phyloP scores from a whole-genome alignment of 2,113 vertebrate species.

The Plecotus auritus region DNA sequence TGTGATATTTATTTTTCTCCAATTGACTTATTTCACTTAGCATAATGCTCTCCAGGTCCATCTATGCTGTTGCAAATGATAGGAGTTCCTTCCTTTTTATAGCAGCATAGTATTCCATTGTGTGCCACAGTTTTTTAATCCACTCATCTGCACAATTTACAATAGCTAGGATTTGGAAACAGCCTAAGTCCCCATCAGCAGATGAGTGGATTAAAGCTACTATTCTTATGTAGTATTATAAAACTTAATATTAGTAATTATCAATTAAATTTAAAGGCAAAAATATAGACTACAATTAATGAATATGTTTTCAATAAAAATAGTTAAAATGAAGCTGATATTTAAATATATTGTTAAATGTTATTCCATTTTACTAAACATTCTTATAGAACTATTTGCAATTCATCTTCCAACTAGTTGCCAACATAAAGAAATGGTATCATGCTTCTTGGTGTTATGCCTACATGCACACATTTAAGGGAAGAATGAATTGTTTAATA shows the following conservation, averaged over 20 bases:
- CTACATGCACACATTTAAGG: not conserved
- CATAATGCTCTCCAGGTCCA: too few species aligned
- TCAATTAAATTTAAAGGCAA: conserved; percentile 8
- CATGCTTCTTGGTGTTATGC: not conserved
- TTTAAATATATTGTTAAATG: conserved; percentile 1
- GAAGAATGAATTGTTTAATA: conserved; percentile 7
- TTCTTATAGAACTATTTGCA: not conserved
- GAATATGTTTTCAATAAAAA: not conserved
- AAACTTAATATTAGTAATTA: not conserved
- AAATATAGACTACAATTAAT: not conserved
- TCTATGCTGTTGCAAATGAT: too few species aligned
- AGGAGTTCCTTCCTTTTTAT: too few species aligned
- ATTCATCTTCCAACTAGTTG: not conserved
- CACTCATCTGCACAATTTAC: too few species aligned
- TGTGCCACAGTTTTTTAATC: too few species aligned
- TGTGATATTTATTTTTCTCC: too few species aligned
- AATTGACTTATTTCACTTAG: too few species aligned
- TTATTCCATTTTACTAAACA: not conserved
- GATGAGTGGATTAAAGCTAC: too few species aligned
- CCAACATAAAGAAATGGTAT: not conserved
- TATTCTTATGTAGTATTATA: not conserved
- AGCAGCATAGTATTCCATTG: too few species aligned
- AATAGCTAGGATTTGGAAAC: too few species aligned
- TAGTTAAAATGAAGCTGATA: not conserved
- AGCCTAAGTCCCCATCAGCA: too few species aligned